Conservation (phyloP, 2,888 invertebrate species). For the Scaeva pyrastri region DNA sequence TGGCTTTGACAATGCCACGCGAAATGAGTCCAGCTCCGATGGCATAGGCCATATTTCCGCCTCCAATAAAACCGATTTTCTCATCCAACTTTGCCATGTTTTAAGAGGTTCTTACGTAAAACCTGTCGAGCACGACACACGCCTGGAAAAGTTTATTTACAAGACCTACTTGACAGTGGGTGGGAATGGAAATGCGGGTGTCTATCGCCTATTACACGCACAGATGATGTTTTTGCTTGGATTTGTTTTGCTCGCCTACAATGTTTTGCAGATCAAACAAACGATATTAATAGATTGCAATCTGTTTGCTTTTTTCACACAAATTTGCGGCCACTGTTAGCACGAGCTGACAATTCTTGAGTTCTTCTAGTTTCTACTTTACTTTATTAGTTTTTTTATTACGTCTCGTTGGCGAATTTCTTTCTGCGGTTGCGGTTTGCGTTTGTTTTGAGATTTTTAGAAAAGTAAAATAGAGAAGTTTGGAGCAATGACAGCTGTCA, state of each 20-base stretch:
- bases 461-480: constrained; percentile 9
- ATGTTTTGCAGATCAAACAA: constrained; percentile 10
- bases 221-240: constrained; percentile 34
- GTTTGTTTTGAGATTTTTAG: neutral
- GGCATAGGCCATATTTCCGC: constrained; percentile 96
- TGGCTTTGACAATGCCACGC: constrained; percentile 87
- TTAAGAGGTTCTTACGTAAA: constrained; percentile 63
- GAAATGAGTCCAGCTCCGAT: constrained; percentile 90
- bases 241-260: constrained; percentile 13
- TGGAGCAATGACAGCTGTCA: neutral
- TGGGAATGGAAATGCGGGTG: too few species aligned
- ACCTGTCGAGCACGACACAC: neutral
- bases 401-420: neutral
- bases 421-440: neutral
- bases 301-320: neutral
- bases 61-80: constrained; percentile 93
- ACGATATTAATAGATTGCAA: constrained; percentile 33
- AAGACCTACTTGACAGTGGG: neutral
- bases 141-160: constrained; percentile 35
- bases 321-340: neutral
- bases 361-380: neutral
- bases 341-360: too few species aligned
- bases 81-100: constrained; percentile 83
- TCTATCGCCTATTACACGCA: neutral
- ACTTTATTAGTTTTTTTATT: neutral